phyloP scores from a whole-genome alignment of 1,140 invertebrate species.

The Hormaphis cornu region DNA sequence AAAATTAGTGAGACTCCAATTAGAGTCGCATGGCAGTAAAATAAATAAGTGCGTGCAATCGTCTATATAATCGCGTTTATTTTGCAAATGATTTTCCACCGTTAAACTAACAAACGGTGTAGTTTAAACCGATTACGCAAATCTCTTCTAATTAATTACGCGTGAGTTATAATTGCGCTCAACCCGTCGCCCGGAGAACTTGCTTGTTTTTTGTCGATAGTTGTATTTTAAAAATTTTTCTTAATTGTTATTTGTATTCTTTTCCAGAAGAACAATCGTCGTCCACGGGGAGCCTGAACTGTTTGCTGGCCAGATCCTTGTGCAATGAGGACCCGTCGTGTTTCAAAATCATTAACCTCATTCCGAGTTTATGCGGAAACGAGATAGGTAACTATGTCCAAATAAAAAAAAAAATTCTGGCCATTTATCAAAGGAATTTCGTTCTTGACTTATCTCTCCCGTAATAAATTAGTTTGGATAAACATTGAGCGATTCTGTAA shows the following conservation, averaged over 20 bases:
- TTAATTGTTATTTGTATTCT: constrained; percentile 47
- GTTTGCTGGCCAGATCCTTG: constrained; percentile 68
- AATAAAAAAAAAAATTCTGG: no score
- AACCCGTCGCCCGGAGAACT: no score
- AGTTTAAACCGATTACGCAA: neutral
- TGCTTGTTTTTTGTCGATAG: no score
- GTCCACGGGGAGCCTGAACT: constrained; percentile 69
- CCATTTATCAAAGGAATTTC: no score
- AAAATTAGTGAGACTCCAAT: no score
- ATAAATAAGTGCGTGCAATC: neutral
- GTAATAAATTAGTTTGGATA: no score
- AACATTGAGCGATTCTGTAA: no score
- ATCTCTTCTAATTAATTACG: neutral
- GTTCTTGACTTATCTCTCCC: no score
- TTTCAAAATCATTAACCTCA: constrained; percentile 77
- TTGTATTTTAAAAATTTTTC: constrained; percentile 9
- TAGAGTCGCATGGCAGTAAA: no score
- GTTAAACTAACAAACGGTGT: neutral
- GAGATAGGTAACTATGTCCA: constrained; percentile 71
- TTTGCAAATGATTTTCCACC: neutral
- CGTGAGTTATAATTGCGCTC: neutral
- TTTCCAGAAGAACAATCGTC: constrained; percentile 57
- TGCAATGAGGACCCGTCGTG: constrained; percentile 80
- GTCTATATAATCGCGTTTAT: neutral
- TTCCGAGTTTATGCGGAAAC: constrained; percentile 75